These are phyloP conservation scores for Ctenosaura bakeri DNA, from an alignment of 2,797 vertebrate species.

Conservation along the genomic window DNA sequence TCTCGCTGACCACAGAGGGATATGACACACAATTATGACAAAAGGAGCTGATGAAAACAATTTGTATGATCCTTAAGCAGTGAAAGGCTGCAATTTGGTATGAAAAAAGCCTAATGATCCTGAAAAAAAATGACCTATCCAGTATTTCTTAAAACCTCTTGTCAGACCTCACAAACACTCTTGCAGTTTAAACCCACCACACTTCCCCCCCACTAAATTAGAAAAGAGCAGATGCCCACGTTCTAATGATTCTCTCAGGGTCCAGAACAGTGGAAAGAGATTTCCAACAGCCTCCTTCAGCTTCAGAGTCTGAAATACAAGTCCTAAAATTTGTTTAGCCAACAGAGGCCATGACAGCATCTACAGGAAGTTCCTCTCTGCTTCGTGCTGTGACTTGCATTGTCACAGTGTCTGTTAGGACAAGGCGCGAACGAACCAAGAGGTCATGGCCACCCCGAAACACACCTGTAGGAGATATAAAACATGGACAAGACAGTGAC, in stretches of 20 bases:
- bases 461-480: conserved; percentile 75
- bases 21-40: neutral
- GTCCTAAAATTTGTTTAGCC: conserved; percentile 70
- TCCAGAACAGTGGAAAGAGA: conserved; percentile 34
- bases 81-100: neutral
- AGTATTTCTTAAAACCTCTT: neutral
- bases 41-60: neutral
- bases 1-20: neutral
- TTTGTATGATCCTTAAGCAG: neutral
- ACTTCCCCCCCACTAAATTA: conserved; percentile 14
- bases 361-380: conserved; percentile 82
- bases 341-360: conserved; percentile 83
- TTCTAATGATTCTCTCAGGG: conserved; percentile 28
- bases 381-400: conserved; percentile 87
- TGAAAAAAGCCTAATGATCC: neutral
- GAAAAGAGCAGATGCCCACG: conserved; percentile 44
- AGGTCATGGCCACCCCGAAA: conserved; percentile 85
- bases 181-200: conserved; percentile 29
- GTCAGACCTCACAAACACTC: neutral
- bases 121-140: neutral
- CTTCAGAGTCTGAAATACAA: neutral
- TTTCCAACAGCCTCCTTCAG: neutral
- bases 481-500: accelerated
- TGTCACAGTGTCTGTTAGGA: conserved; percentile 83
- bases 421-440: conserved; percentile 81